phyloP scores from a whole-genome alignment of 2,797 vertebrate species.

The Coregonus suidteri region DNA sequence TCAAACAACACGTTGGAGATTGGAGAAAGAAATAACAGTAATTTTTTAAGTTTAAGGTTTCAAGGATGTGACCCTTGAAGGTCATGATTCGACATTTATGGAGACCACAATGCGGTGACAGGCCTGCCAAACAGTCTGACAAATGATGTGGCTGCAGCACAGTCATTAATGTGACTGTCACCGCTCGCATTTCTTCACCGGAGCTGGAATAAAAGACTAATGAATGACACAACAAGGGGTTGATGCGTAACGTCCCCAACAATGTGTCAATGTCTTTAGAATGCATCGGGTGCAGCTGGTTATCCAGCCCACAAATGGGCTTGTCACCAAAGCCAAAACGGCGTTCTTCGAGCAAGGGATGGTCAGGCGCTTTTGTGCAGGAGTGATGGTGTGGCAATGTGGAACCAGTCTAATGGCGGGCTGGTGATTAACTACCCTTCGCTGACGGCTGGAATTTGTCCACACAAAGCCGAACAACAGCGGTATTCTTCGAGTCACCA shows the following conservation, averaged over 20 bases:
- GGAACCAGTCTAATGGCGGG: slow-evolving; percentile 58
- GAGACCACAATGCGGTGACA: slow-evolving; percentile 47
- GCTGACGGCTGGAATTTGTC: slow-evolving; percentile 41
- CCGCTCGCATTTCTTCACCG: slow-evolving; percentile 30
- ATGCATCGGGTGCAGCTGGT: slow-evolving; percentile 42
- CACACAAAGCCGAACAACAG: slow-evolving; percentile 47
- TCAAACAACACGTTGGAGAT: slow-evolving; percentile 52
- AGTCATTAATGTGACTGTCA: slow-evolving; percentile 48
- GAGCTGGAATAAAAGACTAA: slow-evolving; percentile 47
- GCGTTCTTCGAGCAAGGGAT: slow-evolving; percentile 52
- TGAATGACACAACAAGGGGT: slow-evolving; percentile 48
- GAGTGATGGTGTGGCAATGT: slow-evolving; percentile 68
- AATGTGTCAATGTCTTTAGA: slow-evolving; percentile 58
- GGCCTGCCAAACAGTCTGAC: slow-evolving; percentile 53
- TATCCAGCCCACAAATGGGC: slow-evolving; percentile 59
- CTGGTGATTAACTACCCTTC: slow-evolving; percentile 65
- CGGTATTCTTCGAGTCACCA: slow-evolving; percentile 37
- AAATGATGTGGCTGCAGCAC: slow-evolving; percentile 45
- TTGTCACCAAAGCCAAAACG: slow-evolving; percentile 48
- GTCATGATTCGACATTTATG: slow-evolving; percentile 48
- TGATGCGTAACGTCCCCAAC: slow-evolving; percentile 44
- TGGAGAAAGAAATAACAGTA: slow-evolving; percentile 40
- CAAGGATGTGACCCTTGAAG: slow-evolving; percentile 62
- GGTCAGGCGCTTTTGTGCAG: slow-evolving; percentile 59
- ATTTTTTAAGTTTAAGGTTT: slow-evolving; percentile 59